Base-by-base conservation (phyloP, 2,113 vertebrate genomes). In the Burhinus oedicnemus region DNA sequence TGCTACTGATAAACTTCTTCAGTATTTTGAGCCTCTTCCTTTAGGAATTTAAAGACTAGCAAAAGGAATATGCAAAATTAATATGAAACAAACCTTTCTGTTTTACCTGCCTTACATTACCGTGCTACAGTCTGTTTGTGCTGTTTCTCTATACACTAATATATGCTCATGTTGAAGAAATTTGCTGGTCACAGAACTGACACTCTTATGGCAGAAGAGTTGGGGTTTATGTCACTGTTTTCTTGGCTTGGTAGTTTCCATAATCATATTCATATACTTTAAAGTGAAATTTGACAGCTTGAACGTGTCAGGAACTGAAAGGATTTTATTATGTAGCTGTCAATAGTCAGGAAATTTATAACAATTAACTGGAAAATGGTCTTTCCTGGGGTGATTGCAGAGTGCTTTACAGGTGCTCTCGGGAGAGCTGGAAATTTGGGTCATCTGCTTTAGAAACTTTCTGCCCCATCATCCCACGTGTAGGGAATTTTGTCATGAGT, bases 391-490 rank as follows among this genome's bases (percentile, higher is more conserved):
- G 13, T 34, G 29, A 6, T 8, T n/a, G 16, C 3, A 5, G 47
- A 27, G 5, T 32, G 15, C 29, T 81, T 52, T 13, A 6, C 22
- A 58, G 57, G n/a, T 36, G 20, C 26, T 42, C 26, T 61, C n/a
- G 12, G 42, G 26, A 65, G 23, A 70, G 49, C 11, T 89, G 44
- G 61, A 34, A 47, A 11, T 51, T 22, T 3, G 61, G 32, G 25
- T 34, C 30, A 2, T 47, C 38, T 36, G 9, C 42, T 70, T 68
- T 8, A 12, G 65, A 61, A 51, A 25, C 13, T 49, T 54, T 57
- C 54, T 38, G 27, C 32, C 47, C 25, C 8, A 0, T 9, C 5
- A 23, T 36, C 16, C 23, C 30, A 4, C 27, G 75, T 30, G 0
- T 14, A 38, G 68, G 36, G 16, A 40, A 34, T 38, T 57, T 44